Base-by-base conservation (phyloP, 2,888 invertebrate genomes). In the Argyresthia albistria region DNA sequence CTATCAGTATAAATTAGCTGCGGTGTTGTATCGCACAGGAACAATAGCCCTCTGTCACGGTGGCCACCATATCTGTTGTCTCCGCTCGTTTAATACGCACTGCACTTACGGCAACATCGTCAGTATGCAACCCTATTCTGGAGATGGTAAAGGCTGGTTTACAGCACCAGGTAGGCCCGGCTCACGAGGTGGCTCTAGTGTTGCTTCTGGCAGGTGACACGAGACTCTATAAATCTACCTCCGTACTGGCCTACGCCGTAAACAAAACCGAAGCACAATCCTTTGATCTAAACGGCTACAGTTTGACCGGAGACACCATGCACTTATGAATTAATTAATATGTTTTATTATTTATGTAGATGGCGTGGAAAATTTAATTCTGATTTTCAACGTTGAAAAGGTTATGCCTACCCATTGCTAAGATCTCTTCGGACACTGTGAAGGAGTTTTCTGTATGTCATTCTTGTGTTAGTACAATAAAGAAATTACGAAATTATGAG, bases 1-100 rank as follows among this genome's bases (percentile, higher is more conserved):
- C 72, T 67, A 79, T 80, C 77, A 69, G 72, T 79, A 80, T 83
- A 84, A 84, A 84, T 83, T 83, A 80, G 77, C 70, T 60, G 63
- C 63, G 70, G 69, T 69, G 75, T 75, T 71, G 76, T 73, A 73
- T 69, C 69, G 73, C 64, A 60, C 59, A 66, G 66, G 69, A 76
- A 82, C 82, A 81, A 82, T 82, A 75, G 77, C 68, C 72, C 73
- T 52, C 46, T 77, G 77, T 80, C 80, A 75, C 70, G 76, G 76
- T 74, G 74, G 76, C 76, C 70, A 64, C 63, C 45, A 43, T 54
- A 43, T 51, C 54, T 46, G 43, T 54, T 48, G 51, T 51, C 48
- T 51, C 51, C 47, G 48, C 46, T 47, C 46, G 47, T 39, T 51
- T 50, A 39, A 35, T 48, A 48, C 51, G 66, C 71, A 69, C 67